Conservation (phyloP, 2,113 vertebrate species). For the Chionomys nivalis region DNA sequence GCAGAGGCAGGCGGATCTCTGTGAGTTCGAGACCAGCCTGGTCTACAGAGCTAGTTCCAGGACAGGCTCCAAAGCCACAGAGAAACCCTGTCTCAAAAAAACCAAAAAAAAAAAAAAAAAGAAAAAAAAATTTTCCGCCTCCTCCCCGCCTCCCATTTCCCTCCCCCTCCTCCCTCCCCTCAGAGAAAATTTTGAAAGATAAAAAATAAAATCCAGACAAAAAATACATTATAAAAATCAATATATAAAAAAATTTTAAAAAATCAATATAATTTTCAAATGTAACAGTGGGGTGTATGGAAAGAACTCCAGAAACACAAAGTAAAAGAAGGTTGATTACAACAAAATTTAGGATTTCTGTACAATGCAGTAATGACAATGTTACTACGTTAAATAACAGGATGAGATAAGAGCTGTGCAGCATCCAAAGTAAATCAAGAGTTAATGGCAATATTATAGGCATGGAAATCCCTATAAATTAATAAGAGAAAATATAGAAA, state of each 20-base stretch:
- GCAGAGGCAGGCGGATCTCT: too few relatives aligned
- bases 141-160: too few relatives aligned
- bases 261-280: neutral
- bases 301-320: neutral
- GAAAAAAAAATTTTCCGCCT: too few relatives aligned
- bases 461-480: neutral
- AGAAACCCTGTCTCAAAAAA: too few relatives aligned
- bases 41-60: too few relatives aligned
- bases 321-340: neutral
- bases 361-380: neutral
- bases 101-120: too few relatives aligned
- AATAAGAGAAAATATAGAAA: neutral
- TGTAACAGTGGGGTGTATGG: neutral
- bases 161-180: too few relatives aligned
- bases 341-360: slow-evolving; percentile 32
- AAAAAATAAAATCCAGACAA: neutral
- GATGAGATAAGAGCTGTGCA: neutral
- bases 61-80: too few relatives aligned
- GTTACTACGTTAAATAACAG: neutral
- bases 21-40: too few relatives aligned
- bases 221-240: neutral
- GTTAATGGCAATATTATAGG: neutral
- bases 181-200: neutral
- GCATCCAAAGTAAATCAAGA: neutral
- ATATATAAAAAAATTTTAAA: too few relatives aligned